Evolutionary conservation across 2,113 vertebrate species (phyloP).

Genomic region (Scatophagus argus): DNA sequence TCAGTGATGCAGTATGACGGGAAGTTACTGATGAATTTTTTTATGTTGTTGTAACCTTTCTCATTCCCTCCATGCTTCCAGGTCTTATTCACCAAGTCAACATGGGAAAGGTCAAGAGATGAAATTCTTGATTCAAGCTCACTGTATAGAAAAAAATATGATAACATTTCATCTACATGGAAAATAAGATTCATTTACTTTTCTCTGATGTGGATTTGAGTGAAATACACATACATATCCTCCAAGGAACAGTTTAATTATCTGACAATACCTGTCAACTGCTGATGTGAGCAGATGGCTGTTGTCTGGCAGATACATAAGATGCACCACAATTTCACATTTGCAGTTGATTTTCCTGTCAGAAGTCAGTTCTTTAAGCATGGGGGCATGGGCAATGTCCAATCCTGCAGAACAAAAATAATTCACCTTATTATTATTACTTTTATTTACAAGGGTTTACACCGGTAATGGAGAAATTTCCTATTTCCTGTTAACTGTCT

Average conservation of each 20-base stretch:
- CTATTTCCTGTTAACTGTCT: too few relatives aligned
- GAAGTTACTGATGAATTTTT: conserved; percentile 60
- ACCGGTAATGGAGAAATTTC: neutral
- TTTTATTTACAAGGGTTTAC: neutral
- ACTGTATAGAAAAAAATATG: conserved; percentile 34
- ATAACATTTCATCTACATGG: neutral
- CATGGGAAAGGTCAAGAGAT: conserved; percentile 54
- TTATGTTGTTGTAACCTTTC: neutral
- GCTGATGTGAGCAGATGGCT: conserved; percentile 38
- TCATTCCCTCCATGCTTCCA: conserved; percentile 78
- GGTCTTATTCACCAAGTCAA: conserved; percentile 70
- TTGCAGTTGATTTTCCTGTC: conserved; percentile 43
- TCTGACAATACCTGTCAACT: conserved; percentile 56
- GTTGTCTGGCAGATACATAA: conserved; percentile 69
- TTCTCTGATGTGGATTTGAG: neutral
- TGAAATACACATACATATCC: too few relatives aligned
- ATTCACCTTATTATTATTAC: neutral
- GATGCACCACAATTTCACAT: conserved; percentile 9
- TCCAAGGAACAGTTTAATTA: neutral
- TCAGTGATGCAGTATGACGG: conserved; percentile 73
- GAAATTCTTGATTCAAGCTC: conserved; percentile 69
- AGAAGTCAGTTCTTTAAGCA: conserved; percentile 66
- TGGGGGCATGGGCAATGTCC: conserved; percentile 41
- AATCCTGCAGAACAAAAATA: conserved; percentile 49
- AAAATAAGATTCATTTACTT: neutral